Base-by-base conservation (phyloP, 2,113 vertebrate genomes). In the Crotalus tigris region DNA sequence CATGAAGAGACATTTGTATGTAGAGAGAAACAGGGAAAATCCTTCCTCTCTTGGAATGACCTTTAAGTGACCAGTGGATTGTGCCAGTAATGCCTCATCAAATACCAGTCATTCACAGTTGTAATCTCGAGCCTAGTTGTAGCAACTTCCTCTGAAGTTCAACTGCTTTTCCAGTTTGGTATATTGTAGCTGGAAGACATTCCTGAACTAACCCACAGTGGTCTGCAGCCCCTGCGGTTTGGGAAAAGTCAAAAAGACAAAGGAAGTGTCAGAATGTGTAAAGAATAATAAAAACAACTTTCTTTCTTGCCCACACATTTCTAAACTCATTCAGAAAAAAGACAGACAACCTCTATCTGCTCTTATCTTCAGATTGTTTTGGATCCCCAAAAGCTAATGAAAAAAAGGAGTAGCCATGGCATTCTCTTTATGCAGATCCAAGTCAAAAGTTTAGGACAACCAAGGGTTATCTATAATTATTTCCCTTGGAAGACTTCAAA, bases 401-500 rank as follows among this genome's bases (percentile, higher is more conserved):
- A 46, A 10, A 21, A 4, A 11, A 5, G 29, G 8, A 10, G 44
- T 29, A 86, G 88, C 54, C 9, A 0, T 88, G 26, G 91, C 90
- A 57, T 0, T 0, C n/a, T 86, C 96, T 95, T 81, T 91, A 89
- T 94, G 53, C 85, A 93, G 64, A 61, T 94, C 94, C 87, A 92
- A 96, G 93, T 92, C 92, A 95, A 91, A 92, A 93, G 59, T 94
- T 85, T n/a, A 87, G 58, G 44, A 64, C 0, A 0, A 90, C 88
- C 90, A 93, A 88, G 90, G 85, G 23, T 49, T 96, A 95, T 96
- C 93, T 94, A 89, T 91, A 92, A 89, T 94, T 91, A 93, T 58
- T 59, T 59, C 93, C 75, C 17, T 8, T 93, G 29, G 93, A 92
- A 81, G 87, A 49, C 33, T 95, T 96, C 88, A 94, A 90, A 95